Base-by-base conservation (phyloP, 2,888 invertebrate genomes). In the Sesamia inferens region DNA sequence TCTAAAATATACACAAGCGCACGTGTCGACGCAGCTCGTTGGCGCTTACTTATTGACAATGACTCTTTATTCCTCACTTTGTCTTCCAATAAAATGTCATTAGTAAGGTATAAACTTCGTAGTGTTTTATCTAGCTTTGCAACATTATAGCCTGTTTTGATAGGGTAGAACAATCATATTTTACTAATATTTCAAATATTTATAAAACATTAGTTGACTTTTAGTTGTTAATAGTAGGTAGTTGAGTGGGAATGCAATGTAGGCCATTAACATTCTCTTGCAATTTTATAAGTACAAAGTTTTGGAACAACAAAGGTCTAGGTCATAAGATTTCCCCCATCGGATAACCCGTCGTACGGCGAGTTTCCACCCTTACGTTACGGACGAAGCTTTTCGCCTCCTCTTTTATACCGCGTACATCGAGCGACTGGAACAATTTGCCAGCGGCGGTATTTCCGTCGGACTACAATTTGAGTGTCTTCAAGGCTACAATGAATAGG, bases 1-100 rank as follows among this genome's bases (percentile, higher is more conserved):
- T 85, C 88, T 87, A 90, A 91, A 91, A 91, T 90, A 90, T 87
- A 85, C 87, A 71, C 81, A 80, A 87, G 85, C 88, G 86, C 88
- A 88, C 86, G 88, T 88, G 82, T 82, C 70, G 74, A 47, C 71
- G 68, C 72, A 76, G 70, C 78, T 78, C 79, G 81, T 78, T 77
- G 74, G 78, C 82, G 83, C 81, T 84, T 82, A 83, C 74, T 69
- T 72, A 80, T 77, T 71, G 71, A 84, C 84, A 82, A 85, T 84
- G 78, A 82, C 79, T 85, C 82, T 79, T 83, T 84, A 83, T 85
- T 80, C 83, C 81, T 68, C 72, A 81, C 84, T 85, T 85, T 78
- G 80, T 86, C 74, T 80, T 74, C 31, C 31, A 74, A 75, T 58
- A 69, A 74, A 67, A 65, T 66, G 13, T 58, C 54, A 48, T 65